phyloP scores from a whole-genome alignment of 92 coral and sea anemone genomes.

The Umimayanthus chanpuru region DNA sequence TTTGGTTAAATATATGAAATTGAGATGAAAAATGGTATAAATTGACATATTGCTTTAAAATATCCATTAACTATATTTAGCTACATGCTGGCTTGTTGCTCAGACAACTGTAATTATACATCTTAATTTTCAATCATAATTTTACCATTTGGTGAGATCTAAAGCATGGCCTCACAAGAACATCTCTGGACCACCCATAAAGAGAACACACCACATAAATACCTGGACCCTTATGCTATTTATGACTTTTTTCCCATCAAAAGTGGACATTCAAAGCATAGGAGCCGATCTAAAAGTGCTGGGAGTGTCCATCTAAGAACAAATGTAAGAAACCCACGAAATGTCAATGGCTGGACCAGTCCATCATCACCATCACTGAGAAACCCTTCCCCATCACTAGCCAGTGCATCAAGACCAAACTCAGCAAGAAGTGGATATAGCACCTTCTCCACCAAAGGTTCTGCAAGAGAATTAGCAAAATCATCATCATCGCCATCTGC shows the following conservation, averaged over 20 bases:
- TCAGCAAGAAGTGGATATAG: constrained; percentile 80
- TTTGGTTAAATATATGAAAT: too few species aligned
- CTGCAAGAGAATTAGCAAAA: constrained; percentile 13
- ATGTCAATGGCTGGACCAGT: constrained; percentile 46
- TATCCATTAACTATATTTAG: neutral
- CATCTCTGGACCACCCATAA: constrained; percentile 68
- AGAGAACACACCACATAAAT: constrained; percentile 44
- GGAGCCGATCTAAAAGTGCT: constrained; percentile 69
- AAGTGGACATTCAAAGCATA: constrained; percentile 40
- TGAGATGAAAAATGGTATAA: too few species aligned
- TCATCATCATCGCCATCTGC: constrained; percentile 14
- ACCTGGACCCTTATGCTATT: constrained; percentile 67
- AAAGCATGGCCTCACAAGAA: constrained; percentile 56
- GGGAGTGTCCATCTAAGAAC: constrained; percentile 41
- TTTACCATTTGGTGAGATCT: neutral
- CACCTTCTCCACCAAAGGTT: constrained; percentile 31
- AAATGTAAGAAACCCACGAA: constrained; percentile 27
- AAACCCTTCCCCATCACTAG: constrained; percentile 85
- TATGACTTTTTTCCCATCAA: constrained; percentile 60
- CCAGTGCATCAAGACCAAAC: constrained; percentile 72
- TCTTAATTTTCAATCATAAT: neutral
- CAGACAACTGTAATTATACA: neutral
- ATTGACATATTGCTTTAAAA: neutral
- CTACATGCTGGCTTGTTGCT: neutral
- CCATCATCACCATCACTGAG: constrained; percentile 45